Evolutionary conservation across 1,140 invertebrate species (phyloP), one percentile per base, ranked within the genome.

Genomic region (Mylabris phalerata): DNA sequence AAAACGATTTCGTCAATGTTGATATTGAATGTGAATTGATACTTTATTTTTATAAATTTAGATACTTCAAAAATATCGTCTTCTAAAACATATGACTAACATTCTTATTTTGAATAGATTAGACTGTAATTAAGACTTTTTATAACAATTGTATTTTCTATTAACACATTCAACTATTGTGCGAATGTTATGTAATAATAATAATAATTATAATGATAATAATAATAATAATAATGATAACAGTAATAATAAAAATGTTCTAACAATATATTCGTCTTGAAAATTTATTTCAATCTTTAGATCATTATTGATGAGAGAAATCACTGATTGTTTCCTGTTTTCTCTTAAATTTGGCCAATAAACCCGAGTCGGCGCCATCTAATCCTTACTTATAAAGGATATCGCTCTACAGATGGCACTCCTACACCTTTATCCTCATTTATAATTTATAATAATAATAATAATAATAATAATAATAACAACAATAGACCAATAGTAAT

Each of bases 11-110:
- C 47, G 57, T 63, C 61, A 57, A 55, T 63, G 56, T 63, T 63
- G 47, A 61, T 55, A 63, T 61, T 59, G 55, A 32, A 63, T 63
- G 59, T 59, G 59, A 63, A 63, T 60, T 63, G 54, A 56, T 50
- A 60, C 57, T 61, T 63, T 63, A 61, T 63, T 63, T 61, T 63
- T 61, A 58, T 63, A 63, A 46, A 55, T 47, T 32, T 55, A 55
- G 45, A 47, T 47, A 55, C 43, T 43, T 47, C 44, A 48, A 55
- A 47, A 47, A 55, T 55, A 55, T 55, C 52, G 52, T 55, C 52
- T 55, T 55, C 52, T 54, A 54, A n/a, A 42, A 54, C 46, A 54
- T 54, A 45, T 54, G 51, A 54, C 43, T 54, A 54, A 46, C 51
- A 54, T 54, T 43, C 45, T 54, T 27, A n/a, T 52, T 45, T 54